A percentile compares a stretch with the other conserved stretches of the same genome.
phyloP scores from a whole-genome alignment of 2,113 vertebrate species.

The Leucopsar rothschildi region DNA sequence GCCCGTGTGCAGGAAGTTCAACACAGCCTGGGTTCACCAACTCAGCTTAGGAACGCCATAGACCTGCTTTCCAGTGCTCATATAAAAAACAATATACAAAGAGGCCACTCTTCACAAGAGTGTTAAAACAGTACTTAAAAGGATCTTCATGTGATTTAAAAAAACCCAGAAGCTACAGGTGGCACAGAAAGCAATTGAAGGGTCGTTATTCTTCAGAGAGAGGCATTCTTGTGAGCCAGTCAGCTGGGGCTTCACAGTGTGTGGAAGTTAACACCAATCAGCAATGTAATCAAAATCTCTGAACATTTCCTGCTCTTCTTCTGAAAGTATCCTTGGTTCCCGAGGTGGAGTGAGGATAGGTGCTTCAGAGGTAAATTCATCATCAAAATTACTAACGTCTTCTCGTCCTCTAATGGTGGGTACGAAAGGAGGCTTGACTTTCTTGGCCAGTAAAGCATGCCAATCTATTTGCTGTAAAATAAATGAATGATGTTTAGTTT shows the following conservation, averaged over 20 bases:
- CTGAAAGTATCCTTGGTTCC: constrained; percentile 88
- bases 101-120: constrained; percentile 70
- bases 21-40: constrained; percentile 32
- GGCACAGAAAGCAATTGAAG: constrained; percentile 79
- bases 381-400: constrained; percentile 98
- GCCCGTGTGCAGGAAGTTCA: constrained; percentile 24
- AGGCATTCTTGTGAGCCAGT: constrained; percentile 72
- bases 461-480: constrained; percentile 87
- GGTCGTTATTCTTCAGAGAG: constrained; percentile 59
- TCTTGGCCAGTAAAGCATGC: constrained; percentile 91
- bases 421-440: constrained; percentile 94
- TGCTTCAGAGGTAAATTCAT: constrained; percentile 97
- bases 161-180: constrained; percentile 73
- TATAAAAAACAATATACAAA: constrained; percentile 72
- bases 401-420: constrained; percentile 89
- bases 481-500: constrained; percentile 18
- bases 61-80: constrained; percentile 88
- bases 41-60: constrained; percentile 59
- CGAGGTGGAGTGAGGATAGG: constrained; percentile 95
- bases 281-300: constrained; percentile 97
- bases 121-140: constrained; percentile 68
- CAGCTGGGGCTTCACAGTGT: constrained; percentile 84
- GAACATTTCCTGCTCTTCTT: constrained; percentile 93
- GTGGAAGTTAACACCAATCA: constrained; percentile 90
- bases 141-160: constrained; percentile 73